Base-by-base conservation (phyloP, 2,888 invertebrate genomes). In the Polyploca ridens region DNA sequence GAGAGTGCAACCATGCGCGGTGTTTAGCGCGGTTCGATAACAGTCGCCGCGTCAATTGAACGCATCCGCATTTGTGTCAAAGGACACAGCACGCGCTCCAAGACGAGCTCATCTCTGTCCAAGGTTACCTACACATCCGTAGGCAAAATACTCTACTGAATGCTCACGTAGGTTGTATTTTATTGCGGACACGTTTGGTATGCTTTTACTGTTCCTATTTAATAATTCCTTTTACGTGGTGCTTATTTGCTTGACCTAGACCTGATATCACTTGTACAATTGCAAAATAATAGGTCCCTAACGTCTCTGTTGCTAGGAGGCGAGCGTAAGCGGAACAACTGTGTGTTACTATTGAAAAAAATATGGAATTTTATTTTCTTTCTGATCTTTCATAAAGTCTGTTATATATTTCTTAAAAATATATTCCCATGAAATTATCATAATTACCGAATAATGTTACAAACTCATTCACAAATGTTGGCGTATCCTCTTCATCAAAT, bases 21-120 rank as follows among this genome's bases (percentile, higher is more conserved):
- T 91, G 92, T 92, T 93, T 91, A 91, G 86, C 91, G 92, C 91
- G 84, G 87, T 91, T 92, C 90, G 89, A 91, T 92, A 89, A 86
- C 90, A 85, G 87, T 85, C 85, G 82, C 77, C 82, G 84, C 83
- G 82, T 77, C 92, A 94, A 93, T 93, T 93, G 93, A 87, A 74
- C 84, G 88, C 92, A 93, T 94, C 93, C 93, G 93, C 92, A 93
- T 92, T 93, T 93, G 87, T 87, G 84, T 85, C 86, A 91, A 89
- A 92, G 90, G 92, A 91, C 93, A 86, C 84, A 89, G 89, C 91
- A 88, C 88, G 88, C 89, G 90, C 86, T 89, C 78, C 81, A 91
- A 93, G 91, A 91, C 88, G 87, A 79, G 85, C 84, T 90, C 86
- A 90, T 91, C 90, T 86, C 82, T 74, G 76, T 69, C 84, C 92